Evolutionary conservation across 2,113 vertebrate genomes (phyloP), one percentile per base, ranked within the genome.

Genomic region (Athene noctua): DNA sequence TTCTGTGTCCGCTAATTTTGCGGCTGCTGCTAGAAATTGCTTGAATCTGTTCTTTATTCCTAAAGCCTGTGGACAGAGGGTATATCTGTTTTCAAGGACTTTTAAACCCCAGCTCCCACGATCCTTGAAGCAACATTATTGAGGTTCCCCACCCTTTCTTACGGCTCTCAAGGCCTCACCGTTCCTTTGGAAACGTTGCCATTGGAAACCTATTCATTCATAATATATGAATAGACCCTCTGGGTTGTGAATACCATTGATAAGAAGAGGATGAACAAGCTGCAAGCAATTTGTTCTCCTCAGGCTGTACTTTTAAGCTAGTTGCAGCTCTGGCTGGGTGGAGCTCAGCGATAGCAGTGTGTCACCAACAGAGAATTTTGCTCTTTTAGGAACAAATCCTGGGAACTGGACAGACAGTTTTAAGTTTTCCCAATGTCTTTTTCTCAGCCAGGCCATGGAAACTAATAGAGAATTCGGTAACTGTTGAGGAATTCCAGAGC

Each of bases 171-270:
- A 96, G 95, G 95, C 90, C 96, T 96, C 63, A 77, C 74, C 10
- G 47, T 78, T 95, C 91, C 72, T 73, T 77, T 96, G 87, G 94
- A 97, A 96, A 92, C 61, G 97, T 98, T 98, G 97, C 98, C 94
- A 90, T 93, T 98, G 97, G 97, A 98, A 98, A 98, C 98, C 96
- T 96, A 77, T 97, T 98, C 98, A 98, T 98, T 98, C 97, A 97
- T 92, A 97, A 97, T 96, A 93, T 86, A 93, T 98, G 97, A 96
- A 94, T 97, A 74, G 97, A 97, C 96, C 95, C 96, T 97, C 81
- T 90, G 95, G 93, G 80, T 97, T 94, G 92, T 95, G 95, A 97
- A 94, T 95, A 79, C 95, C 82, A 63, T 72, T 94, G 97, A 97
- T 97, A 92, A 92, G 89, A 91, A 21, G 86, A 91, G 93, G 93